Percentiles rank a stretch among this genome's conserved stretches.
Evolutionary conservation across 2,113 vertebrate species (phyloP).

Genomic region (Barbus barbus): DNA sequence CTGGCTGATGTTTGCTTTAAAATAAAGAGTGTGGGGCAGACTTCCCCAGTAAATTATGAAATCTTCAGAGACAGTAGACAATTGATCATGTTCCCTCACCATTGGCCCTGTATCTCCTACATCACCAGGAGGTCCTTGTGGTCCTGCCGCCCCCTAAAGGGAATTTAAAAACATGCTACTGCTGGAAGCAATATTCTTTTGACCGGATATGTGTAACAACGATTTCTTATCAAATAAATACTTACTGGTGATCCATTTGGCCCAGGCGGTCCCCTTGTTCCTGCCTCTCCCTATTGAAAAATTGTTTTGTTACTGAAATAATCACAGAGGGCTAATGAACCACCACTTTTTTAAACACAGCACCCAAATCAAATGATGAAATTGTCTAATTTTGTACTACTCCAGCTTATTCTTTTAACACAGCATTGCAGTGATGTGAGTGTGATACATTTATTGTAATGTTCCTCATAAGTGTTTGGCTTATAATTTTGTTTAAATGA

Average conservation of each 20-base stretch:
- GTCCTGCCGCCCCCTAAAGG: slow-evolving; percentile 83
- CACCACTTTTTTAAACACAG: not conserved
- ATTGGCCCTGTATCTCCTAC: slow-evolving; percentile 88
- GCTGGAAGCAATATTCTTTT: not conserved
- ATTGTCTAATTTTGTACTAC: not conserved
- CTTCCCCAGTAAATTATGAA: not conserved
- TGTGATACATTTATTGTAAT: not conserved
- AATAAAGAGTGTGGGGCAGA: not conserved
- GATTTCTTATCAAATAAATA: slow-evolving; percentile 48
- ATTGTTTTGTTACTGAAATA: slow-evolving; percentile 1
- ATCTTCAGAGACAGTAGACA: not conserved
- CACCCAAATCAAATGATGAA: not conserved
- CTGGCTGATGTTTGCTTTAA: not conserved
- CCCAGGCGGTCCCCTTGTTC: slow-evolving; percentile 89
- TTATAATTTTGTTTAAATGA: not conserved
- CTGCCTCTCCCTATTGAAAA: slow-evolving; percentile 85
- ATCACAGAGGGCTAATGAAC: not conserved
- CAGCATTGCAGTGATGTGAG: not conserved
- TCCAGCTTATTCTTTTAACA: not conserved
- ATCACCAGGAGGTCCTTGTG: slow-evolving; percentile 86
- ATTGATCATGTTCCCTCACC: slow-evolving; percentile 73
- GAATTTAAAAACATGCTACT: not conserved
- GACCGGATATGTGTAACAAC: not conserved
- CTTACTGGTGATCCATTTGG: slow-evolving; percentile 86
- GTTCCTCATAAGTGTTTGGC: not conserved